These are phyloP conservation scores for Parazoanthus atlanticus DNA, from an alignment of 92 coral and sea anemone species.

Conservation along the genomic window DNA sequence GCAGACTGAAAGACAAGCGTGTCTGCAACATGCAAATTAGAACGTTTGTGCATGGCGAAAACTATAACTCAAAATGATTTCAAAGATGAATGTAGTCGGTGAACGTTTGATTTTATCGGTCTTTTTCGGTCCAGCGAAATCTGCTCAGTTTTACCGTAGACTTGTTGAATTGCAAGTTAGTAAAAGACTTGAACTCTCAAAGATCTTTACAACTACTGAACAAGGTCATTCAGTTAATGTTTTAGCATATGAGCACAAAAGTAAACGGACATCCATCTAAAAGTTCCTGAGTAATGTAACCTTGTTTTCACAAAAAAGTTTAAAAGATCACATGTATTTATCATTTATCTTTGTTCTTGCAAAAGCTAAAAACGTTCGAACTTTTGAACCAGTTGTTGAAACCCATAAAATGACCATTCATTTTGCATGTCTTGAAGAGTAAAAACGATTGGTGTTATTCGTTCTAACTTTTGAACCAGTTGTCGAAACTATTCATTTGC, in stretches of 20 bases:
- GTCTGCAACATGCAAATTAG: background rate
- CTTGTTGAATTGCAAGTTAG: slow-evolving; percentile 4
- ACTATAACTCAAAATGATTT: background rate
- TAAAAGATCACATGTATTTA: background rate
- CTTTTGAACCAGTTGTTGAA: background rate
- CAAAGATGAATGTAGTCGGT: background rate
- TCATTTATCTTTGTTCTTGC: too few species aligned
- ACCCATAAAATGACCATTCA: too few species aligned
- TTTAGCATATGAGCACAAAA: background rate
- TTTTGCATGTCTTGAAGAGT: background rate
- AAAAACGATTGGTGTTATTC: background rate
- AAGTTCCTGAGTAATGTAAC: background rate
- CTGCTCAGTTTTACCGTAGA: slow-evolving; percentile 33
- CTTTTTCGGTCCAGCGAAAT: slow-evolving; percentile 2
- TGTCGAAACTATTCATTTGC: too few species aligned
- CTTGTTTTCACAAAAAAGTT: too few species aligned
- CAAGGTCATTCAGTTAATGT: background rate
- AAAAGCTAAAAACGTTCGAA: too few species aligned
- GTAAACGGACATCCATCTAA: too few species aligned
- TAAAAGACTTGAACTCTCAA: background rate
- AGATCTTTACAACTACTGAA: background rate
- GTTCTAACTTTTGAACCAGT: too few species aligned
- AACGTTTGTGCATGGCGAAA: background rate
- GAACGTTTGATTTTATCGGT: background rate
- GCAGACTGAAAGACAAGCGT: background rate